Evolutionary conservation across 2,888 invertebrate genomes (phyloP), one percentile per base, ranked within the genome.

Genomic region (Aphodius sticticus): DNA sequence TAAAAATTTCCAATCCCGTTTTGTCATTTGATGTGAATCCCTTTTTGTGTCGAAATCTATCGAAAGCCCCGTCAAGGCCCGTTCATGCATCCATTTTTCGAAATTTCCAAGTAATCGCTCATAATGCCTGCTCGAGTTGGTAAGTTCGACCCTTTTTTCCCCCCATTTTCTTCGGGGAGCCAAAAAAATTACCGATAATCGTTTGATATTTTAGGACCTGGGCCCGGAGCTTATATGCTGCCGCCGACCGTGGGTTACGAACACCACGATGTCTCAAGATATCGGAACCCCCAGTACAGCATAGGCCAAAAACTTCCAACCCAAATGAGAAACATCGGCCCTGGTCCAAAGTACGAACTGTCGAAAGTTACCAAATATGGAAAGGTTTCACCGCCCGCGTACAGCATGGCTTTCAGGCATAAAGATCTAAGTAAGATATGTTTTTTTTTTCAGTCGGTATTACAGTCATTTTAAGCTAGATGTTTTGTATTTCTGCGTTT

Each of bases 221-320:
- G 94, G 2, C 94, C 94, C 37, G 93, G 92, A 81, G 92, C 92
- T 77, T 94, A 94, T 87, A 85, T 87, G 87, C 89, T 95, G 81
- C 93, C 93, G 14, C 88, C 93, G 0, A 91, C 92, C 35, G 91
- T 92, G 69, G 94, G 94, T 2, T 93, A 89, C 87, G 87, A 89
- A 12, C 85, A 87, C 16, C 94, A 94, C 88, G 94, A 94, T 89
- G 91, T 91, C 16, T 92, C 93, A 7, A 91, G 90, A 14, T 89
- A 90, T 85, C 90, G 93, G 83, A 91, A 91, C 87, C 94, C 94
- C 6, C 92, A 93, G 87, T 94, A 90, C 87, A 92, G 92, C 76
- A 92, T 94, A 87, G 92, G 92, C 74, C 87, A 87, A 15, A 89
- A 90, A 38, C 83, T 85, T 26, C 82, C 85, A 14, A 78, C 80